phyloP scores from a whole-genome alignment of 2,888 invertebrate genomes.

The Pelosia muscerda region DNA sequence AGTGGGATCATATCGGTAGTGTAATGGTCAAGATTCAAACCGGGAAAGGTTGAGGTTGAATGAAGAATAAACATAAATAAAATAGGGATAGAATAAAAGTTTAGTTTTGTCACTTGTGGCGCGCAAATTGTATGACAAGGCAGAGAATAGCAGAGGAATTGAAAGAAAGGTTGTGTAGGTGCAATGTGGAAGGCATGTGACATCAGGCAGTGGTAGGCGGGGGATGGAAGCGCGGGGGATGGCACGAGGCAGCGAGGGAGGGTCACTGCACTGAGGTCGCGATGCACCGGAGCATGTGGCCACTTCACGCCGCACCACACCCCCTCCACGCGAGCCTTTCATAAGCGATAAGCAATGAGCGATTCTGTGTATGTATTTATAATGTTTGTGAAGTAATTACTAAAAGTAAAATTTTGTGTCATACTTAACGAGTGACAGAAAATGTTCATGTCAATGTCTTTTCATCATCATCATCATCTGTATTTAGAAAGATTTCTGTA shows the following conservation, averaged over 20 bases:
- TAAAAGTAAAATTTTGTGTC: too few species aligned
- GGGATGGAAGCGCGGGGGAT: constrained; percentile 44
- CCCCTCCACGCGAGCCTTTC: constrained; percentile 49
- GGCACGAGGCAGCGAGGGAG: constrained; percentile 55
- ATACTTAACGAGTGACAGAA: too few species aligned
- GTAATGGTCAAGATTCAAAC: too few species aligned
- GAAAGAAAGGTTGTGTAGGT: constrained; percentile 25
- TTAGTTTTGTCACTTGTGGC: not conserved
- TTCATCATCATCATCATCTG: too few species aligned
- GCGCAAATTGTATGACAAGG: constrained; percentile 5
- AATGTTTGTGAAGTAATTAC: too few species aligned
- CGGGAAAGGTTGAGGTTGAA: too few species aligned
- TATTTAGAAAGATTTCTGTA: too few species aligned
- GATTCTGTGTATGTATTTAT: constrained; percentile 9
- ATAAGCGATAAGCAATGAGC: constrained; percentile 52
- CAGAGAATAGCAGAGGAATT: constrained; percentile 21
- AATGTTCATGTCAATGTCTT: too few species aligned
- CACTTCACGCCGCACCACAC: constrained; percentile 52
- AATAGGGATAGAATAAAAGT: not conserved
- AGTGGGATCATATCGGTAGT: too few species aligned
- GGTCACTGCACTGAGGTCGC: constrained; percentile 81
- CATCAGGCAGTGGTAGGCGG: constrained; percentile 56
- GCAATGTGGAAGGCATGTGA: constrained; percentile 53
- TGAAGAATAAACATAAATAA: not conserved
- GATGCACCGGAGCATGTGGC: constrained; percentile 75